phyloP scores from a whole-genome alignment of 2,113 vertebrate genomes.

The Hippocampus guttulatus region DNA sequence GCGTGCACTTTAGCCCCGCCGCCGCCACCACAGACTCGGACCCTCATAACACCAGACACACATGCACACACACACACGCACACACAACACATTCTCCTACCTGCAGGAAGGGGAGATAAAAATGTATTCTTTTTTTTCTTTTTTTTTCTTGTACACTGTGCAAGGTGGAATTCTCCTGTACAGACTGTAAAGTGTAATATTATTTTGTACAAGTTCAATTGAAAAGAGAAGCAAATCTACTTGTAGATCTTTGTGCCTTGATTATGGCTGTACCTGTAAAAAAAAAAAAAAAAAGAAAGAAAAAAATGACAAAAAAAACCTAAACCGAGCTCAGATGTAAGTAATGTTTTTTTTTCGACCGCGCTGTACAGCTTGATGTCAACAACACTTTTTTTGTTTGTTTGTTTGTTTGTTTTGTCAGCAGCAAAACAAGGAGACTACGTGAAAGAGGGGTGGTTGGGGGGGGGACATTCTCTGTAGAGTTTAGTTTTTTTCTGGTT shows the following conservation, averaged over 20 bases:
- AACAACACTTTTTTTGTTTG: slow-evolving; percentile 37
- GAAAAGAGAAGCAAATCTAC: slow-evolving; percentile 88
- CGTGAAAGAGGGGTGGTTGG: neutral
- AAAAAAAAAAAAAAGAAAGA: neutral
- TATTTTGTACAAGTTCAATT: slow-evolving; percentile 98
- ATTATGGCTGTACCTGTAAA: slow-evolving; percentile 91
- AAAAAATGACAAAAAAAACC: neutral
- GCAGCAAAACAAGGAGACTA: neutral
- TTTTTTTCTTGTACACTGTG: slow-evolving; percentile 89
- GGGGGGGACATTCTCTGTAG: slow-evolving; percentile 81
- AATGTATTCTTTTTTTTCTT: slow-evolving; percentile 42
- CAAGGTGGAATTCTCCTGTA: slow-evolving; percentile 92
- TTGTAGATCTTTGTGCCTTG: slow-evolving; percentile 99
- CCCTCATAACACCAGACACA: slow-evolving; percentile 41
- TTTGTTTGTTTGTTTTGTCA: neutral
- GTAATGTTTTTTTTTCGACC: slow-evolving; percentile 80
- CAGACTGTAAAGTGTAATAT: slow-evolving; percentile 95
- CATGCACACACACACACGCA: slow-evolving; percentile 3
- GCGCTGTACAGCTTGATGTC: slow-evolving; percentile 94
- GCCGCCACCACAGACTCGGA: slow-evolving; percentile 76
- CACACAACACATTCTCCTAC: slow-evolving; percentile 58
- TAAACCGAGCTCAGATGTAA: slow-evolving; percentile 89
- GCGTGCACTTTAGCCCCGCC: slow-evolving; percentile 80
- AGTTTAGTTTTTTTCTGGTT: slow-evolving; percentile 84
- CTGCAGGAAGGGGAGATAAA: slow-evolving; percentile 43